These are phyloP conservation scores for Tragulus kanchil DNA, from an alignment of 2,113 vertebrate species.

Conservation along the genomic window DNA sequence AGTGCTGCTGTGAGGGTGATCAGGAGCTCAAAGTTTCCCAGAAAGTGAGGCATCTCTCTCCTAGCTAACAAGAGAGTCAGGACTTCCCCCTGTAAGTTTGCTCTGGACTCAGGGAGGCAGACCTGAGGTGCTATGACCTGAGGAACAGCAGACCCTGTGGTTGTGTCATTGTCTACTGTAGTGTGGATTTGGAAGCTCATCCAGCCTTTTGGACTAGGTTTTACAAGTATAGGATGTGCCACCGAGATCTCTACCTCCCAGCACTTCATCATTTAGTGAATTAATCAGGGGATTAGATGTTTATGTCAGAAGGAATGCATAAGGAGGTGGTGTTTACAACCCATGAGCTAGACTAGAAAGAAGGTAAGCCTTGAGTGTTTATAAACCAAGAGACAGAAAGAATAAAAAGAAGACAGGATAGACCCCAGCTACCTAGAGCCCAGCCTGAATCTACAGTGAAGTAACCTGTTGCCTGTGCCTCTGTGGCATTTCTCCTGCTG, in stretches of 20 bases:
- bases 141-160: background rate
- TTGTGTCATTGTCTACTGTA: background rate
- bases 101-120: background rate
- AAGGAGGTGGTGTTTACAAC: background rate
- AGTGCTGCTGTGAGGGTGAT: background rate
- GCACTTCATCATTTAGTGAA: background rate
- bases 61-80: background rate
- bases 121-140: accelerated
- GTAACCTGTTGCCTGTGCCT: too few relatives aligned
- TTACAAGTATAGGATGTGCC: background rate
- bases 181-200: background rate
- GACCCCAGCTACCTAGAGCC: background rate
- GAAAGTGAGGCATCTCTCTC: background rate
- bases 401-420: background rate
- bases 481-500: too few relatives aligned
- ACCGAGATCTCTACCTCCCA: background rate
- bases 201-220: background rate
- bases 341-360: too few relatives aligned
- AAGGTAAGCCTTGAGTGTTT: background rate
- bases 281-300: background rate
- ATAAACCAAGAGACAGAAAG: background rate
- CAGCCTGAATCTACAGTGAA: background rate
- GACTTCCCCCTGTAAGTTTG: background rate
- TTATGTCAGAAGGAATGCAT: background rate
- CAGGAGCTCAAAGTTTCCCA: background rate